Percentiles rank a stretch among this genome's conserved stretches.
These are phyloP conservation scores for Pogona vitticeps DNA, from an alignment of 2,113 vertebrate genomes.

Conservation along the genomic window DNA sequence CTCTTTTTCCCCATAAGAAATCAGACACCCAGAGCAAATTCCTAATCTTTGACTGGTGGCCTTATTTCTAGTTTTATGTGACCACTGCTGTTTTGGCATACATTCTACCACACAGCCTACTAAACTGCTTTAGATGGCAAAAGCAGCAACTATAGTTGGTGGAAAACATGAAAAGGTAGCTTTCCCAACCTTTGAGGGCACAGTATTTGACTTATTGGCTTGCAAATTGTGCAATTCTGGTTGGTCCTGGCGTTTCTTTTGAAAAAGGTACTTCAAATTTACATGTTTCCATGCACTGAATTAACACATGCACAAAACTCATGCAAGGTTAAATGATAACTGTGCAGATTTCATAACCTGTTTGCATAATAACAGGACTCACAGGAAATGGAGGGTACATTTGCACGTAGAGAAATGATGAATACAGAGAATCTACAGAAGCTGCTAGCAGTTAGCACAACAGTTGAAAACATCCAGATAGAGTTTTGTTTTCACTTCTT, in stretches of 20 bases:
- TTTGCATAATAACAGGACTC: slow-evolving; percentile 25
- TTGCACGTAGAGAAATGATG: slow-evolving; percentile 32
- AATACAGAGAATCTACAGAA: neutral
- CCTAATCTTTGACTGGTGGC: neutral
- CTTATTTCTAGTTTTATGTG: neutral
- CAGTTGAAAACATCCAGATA: slow-evolving; percentile 9
- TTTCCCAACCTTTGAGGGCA: neutral
- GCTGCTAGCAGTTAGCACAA: slow-evolving; percentile 32
- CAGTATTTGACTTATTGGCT: neutral
- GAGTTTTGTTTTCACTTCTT: slow-evolving; percentile 28
- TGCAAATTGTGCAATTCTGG: neutral
- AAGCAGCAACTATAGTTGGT: too few relatives aligned
- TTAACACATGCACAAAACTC: neutral
- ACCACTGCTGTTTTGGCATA: neutral
- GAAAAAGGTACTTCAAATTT: slow-evolving; percentile 8
- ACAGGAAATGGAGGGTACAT: slow-evolving; percentile 46
- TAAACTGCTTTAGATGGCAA: too few relatives aligned
- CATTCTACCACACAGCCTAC: fast-evolving
- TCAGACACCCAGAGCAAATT: neutral
- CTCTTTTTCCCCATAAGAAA: neutral
- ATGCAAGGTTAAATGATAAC: slow-evolving; percentile 26
- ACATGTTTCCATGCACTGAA: neutral
- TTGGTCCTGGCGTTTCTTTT: fast-evolving
- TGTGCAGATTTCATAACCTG: slow-evolving; percentile 17
- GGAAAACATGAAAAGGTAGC: too few relatives aligned